These are phyloP conservation scores for Deroptyus accipitrinus DNA, from an alignment of 2,113 vertebrate species.

Conservation along the genomic window DNA sequence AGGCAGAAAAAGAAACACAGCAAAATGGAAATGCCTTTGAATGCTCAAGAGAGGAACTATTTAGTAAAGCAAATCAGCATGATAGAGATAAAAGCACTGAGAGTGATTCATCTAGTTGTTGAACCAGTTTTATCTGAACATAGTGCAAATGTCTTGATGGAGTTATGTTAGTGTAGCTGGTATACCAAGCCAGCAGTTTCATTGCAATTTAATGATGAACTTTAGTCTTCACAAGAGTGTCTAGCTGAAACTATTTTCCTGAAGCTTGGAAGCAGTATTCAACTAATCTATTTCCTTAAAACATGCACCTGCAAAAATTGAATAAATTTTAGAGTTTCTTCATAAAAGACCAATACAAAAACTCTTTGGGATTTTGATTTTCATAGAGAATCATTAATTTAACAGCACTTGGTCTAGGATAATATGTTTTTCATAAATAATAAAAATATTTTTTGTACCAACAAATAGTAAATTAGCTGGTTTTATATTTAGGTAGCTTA, in stretches of 20 bases:
- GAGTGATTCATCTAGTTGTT: background rate
- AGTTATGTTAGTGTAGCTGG: background rate
- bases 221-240: background rate
- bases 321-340: background rate
- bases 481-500: background rate
- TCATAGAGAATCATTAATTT: background rate
- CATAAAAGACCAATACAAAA: background rate
- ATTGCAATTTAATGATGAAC: background rate
- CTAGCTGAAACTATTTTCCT: background rate
- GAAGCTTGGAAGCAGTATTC: background rate
- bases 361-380: background rate
- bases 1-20: background rate
- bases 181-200: background rate
- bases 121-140: background rate
- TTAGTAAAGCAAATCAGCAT: background rate
- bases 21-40: background rate
- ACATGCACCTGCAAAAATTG: fast-evolving
- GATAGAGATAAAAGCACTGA: background rate
- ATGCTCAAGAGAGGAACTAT: background rate
- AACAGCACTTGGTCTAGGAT: background rate
- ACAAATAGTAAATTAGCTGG: background rate
- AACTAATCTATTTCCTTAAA: background rate
- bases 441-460: background rate
- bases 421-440: background rate
- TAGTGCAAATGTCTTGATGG: fast-evolving